Conservation (phyloP, 2,113 vertebrate species). For the Trochalopteron elliotii region DNA sequence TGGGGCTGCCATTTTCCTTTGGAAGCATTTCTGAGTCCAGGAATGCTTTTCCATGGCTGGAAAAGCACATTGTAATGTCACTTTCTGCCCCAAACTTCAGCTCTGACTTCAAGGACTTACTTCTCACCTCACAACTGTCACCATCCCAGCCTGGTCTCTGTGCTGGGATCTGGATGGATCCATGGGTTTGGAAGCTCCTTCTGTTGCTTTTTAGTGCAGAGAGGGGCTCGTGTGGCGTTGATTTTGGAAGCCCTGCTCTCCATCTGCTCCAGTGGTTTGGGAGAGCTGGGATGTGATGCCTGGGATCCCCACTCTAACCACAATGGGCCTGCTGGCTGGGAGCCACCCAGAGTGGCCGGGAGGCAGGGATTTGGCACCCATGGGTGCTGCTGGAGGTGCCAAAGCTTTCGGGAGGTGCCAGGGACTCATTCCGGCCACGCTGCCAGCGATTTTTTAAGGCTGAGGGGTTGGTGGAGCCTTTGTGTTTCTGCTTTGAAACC, state of each 20-base stretch:
- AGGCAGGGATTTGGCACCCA: neutral
- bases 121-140: neutral
- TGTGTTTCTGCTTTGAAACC: slow-evolving; percentile 60
- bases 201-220: neutral
- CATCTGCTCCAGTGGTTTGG: neutral
- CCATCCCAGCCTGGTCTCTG: neutral
- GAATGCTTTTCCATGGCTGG: neutral
- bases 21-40: fast-evolving
- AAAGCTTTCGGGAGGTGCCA: neutral
- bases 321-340: fast-evolving
- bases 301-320: neutral
- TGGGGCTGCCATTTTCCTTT: neutral
- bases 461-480: neutral
- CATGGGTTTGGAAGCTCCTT: neutral
- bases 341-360: fast-evolving
- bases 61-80: fast-evolving
- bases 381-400: neutral
- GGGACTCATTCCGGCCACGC: neutral
- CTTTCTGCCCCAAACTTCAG: neutral
- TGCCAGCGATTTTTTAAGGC: neutral
- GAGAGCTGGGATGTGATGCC: neutral
- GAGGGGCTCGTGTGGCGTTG: neutral
- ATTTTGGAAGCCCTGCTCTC: neutral
- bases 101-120: neutral
- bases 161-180: neutral